A percentile compares a stretch with the other conserved stretches of the same genome.
phyloP scores from a whole-genome alignment of 2,113 vertebrate species.

The Chamaea fasciata region DNA sequence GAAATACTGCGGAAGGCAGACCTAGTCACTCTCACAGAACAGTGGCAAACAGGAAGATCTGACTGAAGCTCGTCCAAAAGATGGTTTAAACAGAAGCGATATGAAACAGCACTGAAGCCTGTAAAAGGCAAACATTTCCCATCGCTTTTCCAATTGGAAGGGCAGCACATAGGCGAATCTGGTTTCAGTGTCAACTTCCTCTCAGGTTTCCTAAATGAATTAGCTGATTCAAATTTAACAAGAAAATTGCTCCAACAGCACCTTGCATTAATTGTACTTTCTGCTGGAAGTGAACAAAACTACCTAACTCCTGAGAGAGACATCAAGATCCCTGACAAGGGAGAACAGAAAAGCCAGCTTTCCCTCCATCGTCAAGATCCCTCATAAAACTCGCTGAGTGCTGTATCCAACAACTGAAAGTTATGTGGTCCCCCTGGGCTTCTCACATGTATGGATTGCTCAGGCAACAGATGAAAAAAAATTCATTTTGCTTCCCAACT shows the following conservation, averaged over 20 bases:
- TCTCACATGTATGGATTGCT: conserved; percentile 28
- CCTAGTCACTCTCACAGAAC: neutral
- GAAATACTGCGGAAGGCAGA: neutral
- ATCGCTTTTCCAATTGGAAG: neutral
- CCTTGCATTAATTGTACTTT: conserved; percentile 1
- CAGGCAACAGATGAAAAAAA: conserved; percentile 19
- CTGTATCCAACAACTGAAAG: conserved; percentile 8
- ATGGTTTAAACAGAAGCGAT: neutral
- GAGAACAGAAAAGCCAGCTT: neutral
- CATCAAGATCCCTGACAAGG: neutral
- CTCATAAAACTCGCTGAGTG: neutral
- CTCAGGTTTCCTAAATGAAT: neutral
- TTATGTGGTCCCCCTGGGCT: conserved; percentile 2
- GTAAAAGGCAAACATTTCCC: neutral
- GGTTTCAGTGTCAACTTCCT: neutral
- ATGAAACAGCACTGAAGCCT: neutral
- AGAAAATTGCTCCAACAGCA: conserved; percentile 3
- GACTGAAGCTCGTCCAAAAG: neutral
- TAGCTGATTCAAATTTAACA: neutral
- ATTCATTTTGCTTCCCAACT: neutral
- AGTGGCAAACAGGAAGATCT: neutral
- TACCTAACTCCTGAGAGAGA: conserved; percentile 5
- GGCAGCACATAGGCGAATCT: neutral
- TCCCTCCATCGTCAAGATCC: neutral
- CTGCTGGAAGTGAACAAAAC: neutral